Conservation (phyloP, 2,113 vertebrate species). For the Megatriorchis doriae region DNA sequence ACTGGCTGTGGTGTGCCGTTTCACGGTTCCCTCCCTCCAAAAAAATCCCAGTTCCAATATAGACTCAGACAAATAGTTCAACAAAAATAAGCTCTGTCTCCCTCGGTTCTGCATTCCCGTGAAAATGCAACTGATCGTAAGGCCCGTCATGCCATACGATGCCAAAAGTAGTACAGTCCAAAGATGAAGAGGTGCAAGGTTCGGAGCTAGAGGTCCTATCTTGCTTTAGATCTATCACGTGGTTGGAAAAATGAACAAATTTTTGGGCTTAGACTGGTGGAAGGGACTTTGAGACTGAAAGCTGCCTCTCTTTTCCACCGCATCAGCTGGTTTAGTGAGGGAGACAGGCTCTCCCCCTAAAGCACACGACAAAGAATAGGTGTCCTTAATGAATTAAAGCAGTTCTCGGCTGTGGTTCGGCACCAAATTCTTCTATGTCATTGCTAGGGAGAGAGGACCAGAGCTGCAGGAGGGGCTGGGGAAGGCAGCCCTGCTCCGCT, state of each 20-base stretch:
- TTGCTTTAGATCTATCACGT: neutral
- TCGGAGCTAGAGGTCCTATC: neutral
- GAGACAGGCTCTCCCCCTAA: neutral
- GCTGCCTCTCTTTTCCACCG: neutral
- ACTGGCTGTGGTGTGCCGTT: neutral
- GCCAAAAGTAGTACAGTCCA: neutral
- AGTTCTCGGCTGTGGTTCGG: neutral
- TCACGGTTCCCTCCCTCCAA: neutral
- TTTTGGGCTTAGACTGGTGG: neutral
- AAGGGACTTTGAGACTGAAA: neutral
- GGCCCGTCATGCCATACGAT: accelerated
- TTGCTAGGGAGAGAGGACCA: neutral
- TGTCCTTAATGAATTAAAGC: neutral
- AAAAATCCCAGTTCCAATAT: neutral
- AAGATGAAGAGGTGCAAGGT: neutral
- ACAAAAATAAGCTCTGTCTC: conserved; percentile 1
- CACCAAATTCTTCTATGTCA: neutral
- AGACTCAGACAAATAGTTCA: neutral
- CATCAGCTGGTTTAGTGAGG: neutral
- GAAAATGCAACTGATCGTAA: neutral
- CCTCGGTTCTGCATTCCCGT: neutral
- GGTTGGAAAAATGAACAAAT: neutral
- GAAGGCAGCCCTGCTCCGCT: neutral
- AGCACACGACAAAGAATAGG: neutral
- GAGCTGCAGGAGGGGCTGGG: neutral